phyloP scores from a whole-genome alignment of 64 coral and sea anemone genomes.

The Platygyra sinensis region DNA sequence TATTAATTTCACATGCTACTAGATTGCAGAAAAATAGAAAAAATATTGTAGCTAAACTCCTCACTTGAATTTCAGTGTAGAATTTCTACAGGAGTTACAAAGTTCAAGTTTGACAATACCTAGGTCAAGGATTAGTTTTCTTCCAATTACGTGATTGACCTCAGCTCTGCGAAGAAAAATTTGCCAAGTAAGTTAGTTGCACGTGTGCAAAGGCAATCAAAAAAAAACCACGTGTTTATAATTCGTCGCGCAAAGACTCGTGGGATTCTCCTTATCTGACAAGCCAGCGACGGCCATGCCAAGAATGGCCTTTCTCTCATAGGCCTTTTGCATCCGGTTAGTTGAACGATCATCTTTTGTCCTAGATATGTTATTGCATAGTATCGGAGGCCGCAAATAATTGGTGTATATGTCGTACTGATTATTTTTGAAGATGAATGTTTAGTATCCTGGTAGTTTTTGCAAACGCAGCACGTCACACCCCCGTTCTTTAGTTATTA shows the following conservation, averaged over 20 bases:
- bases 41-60: not conserved
- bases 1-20: constrained; percentile 79
- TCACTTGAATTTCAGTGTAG: not conserved
- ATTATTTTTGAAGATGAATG: constrained; percentile 59
- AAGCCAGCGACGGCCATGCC: constrained; percentile 95
- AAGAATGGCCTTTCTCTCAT: constrained; percentile 89
- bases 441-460: constrained; percentile 48
- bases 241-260: constrained; percentile 46
- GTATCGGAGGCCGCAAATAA: constrained; percentile 35
- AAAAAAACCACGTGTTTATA: constrained; percentile 97
- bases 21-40: not conserved
- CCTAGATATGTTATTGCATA: constrained; percentile 27
- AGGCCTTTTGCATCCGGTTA: constrained; percentile 84
- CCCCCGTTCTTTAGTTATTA: constrained; percentile 65
- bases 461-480: constrained; percentile 97
- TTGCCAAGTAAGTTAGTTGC: constrained; percentile 3
- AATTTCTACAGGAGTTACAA: not conserved
- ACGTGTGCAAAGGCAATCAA: constrained; percentile 59
- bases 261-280: constrained; percentile 79
- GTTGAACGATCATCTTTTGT: constrained; percentile 80
- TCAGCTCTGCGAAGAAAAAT: not conserved
- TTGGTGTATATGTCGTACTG: constrained; percentile 13
- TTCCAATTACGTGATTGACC: not conserved
- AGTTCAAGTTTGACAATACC: not conserved
- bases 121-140: not conserved